Conservation (phyloP, 2,113 vertebrate species). For the Misgurnus anguillicaudatus region DNA sequence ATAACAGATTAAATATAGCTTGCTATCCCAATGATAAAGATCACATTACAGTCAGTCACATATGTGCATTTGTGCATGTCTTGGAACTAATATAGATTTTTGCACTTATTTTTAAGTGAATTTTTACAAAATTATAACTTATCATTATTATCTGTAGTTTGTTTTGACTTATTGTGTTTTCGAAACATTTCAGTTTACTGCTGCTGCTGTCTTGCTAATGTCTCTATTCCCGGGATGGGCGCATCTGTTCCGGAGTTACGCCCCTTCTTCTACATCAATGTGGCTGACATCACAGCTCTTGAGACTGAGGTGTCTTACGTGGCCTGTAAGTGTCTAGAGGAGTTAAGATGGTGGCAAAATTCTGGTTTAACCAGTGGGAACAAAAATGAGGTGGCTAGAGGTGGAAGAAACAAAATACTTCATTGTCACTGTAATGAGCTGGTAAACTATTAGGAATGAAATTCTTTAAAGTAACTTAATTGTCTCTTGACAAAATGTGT, state of each 20-base stretch:
- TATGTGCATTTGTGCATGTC: neutral
- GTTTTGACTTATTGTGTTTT: neutral
- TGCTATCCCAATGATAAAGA: neutral
- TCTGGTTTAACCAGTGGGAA: neutral
- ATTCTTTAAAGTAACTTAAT: neutral
- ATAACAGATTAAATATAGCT: neutral
- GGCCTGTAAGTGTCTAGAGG: constrained; percentile 84
- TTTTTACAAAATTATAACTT: neutral
- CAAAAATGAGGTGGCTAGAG: neutral
- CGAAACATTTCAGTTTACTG: constrained; percentile 85
- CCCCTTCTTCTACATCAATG: constrained; percentile 96
- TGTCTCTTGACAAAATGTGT: neutral
- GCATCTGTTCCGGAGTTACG: constrained; percentile 88
- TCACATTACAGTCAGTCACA: neutral
- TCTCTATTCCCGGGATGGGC: constrained; percentile 90
- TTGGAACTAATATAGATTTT: too few relatives aligned
- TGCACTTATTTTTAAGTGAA: too few relatives aligned
- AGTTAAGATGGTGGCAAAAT: neutral
- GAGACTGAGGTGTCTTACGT: constrained; percentile 93
- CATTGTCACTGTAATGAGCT: neutral
- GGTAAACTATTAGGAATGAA: neutral
- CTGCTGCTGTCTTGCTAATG: constrained; percentile 94
- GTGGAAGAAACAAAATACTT: neutral
- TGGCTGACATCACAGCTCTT: constrained; percentile 91
- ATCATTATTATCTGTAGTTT: neutral